These are phyloP conservation scores for Sisyra nigra DNA, from an alignment of 2,888 invertebrate genomes.

Conservation along the genomic window DNA sequence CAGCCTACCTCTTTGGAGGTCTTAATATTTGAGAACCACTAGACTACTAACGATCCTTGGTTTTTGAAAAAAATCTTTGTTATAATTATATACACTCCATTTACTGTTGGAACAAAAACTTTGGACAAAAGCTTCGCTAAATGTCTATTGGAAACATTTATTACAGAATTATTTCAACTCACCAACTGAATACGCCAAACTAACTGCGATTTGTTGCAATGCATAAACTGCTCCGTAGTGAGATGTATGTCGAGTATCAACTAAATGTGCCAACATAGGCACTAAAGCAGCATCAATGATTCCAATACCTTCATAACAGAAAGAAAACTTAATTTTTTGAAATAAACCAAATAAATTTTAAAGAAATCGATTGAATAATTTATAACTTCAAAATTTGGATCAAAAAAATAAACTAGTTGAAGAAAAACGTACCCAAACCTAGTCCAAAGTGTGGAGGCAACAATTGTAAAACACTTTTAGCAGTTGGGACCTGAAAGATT, in stretches of 20 bases:
- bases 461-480: constrained; percentile 35
- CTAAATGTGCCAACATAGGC: constrained; percentile 57
- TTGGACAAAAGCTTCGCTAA: no score
- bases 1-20: no score
- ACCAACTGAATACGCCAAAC: constrained; percentile 66
- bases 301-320: constrained; percentile 41
- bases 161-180: constrained; percentile 15
- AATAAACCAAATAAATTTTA: no score
- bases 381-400: background rate
- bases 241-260: constrained; percentile 40
- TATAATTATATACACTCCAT: no score
- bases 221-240: constrained; percentile 70
- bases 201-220: constrained; percentile 66
- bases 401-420: background rate
- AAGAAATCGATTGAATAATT: background rate
- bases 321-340: no score
- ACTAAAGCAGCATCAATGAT: constrained; percentile 66
- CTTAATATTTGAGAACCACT: no score
- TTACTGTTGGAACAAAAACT: no score
- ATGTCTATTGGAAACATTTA: no score
- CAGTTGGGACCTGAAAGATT: constrained; percentile 44
- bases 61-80: no score
- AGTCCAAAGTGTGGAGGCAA: constrained; percentile 62
- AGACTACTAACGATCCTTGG: no score
- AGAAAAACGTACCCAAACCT: constrained; percentile 32